Percentiles rank a stretch among this genome's conserved stretches.
Evolutionary conservation across 37 sponge, comb jelly and placozoan species (phyloP).

Genomic region (Corticium candelabrum): DNA sequence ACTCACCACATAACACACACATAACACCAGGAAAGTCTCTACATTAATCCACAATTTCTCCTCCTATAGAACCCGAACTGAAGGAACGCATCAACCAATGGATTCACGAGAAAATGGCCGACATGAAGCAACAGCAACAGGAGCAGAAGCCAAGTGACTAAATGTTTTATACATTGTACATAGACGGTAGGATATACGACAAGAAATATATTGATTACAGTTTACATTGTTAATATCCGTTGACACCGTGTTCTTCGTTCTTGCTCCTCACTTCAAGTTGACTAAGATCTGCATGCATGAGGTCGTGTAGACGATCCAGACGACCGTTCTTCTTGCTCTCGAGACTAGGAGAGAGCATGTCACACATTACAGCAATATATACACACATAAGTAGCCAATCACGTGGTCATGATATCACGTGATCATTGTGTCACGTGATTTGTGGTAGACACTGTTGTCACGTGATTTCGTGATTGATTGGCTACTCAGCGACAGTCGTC

Average conservation of each 20-base stretch:
- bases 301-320: no score
- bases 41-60: not conserved
- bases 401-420: no score
- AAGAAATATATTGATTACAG: not conserved
- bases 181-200: not conserved
- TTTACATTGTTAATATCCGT: not conserved
- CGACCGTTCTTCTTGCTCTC: no score
- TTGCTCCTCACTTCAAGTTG: not conserved
- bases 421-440: no score
- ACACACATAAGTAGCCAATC: no score
- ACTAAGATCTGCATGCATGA: not conserved
- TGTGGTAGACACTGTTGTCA: no score
- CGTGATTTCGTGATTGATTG: no score
- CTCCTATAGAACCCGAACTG: constrained; percentile 8
- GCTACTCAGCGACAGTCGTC: not conserved
- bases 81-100: constrained; percentile 26
- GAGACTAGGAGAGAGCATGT: no score
- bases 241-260: not conserved
- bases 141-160: not conserved
- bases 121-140: not conserved
- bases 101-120: constrained; percentile 18
- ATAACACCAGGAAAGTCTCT: no score
- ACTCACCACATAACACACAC: no score
- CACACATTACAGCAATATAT: no score
- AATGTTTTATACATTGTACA: not conserved